Base-by-base conservation (phyloP, 2,797 vertebrate species). In the Coracias cyanogaster region DNA sequence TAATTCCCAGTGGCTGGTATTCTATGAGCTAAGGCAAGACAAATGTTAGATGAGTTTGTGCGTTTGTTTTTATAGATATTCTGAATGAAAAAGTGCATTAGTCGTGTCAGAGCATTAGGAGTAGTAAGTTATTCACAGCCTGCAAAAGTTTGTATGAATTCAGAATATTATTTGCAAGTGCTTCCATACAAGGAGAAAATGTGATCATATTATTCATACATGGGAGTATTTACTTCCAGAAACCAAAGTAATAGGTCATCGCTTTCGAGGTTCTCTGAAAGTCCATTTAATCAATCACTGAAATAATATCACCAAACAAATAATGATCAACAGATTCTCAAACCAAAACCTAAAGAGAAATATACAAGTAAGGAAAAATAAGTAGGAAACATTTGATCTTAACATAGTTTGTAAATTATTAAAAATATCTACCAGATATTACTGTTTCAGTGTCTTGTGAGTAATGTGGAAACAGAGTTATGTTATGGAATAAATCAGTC, bases 121-220 rank as follows among this genome's bases (percentile, higher is more conserved):
- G n/a, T 7, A 37, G 14, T 70, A 90, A 87, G 66, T 62, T 74
- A 79, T 81, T 91, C 69, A 82, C 8, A 54, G 52, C 16, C 49
- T 83, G 61, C 41, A 66, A 54, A 95, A 66, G 33, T 57, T 73
- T 77, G 39, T 41, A 65, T 85, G 29, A 89, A 89, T 93, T 86
- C 78, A 92, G 76, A 87, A 61, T 87, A 84, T 76, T 9, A 82
- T 57, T 80, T 92, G 25, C 48, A 92, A 93, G 28, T 79, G 52
- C 46, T 90, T 64, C 43, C 51, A 82, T 79, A 76, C 39, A 86
- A 70, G n/a, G 12, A 81, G 29, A 81, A 94, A 91, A 83, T 51
- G 19, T 60, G 77, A 90, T 52, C 33, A 31, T 48, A 60, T 80
- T 73, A 22, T 78, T 95, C 88, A 57, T 58, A 62, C 10, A 18